Conservation (phyloP, 1,140 invertebrate species). For the Brachionus paranguensis region DNA sequence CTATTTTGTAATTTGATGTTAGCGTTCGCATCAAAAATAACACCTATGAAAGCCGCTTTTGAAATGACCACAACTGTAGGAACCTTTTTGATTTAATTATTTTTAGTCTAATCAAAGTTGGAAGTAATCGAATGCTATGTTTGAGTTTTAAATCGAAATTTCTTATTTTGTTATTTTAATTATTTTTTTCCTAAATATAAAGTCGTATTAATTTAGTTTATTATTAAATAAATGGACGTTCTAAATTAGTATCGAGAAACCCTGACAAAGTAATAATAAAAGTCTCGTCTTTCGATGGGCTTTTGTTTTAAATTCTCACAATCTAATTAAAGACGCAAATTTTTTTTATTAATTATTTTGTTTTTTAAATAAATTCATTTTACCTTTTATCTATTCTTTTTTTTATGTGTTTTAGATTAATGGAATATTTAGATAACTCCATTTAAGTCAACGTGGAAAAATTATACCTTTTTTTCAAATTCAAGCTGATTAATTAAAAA, state of each 20-base stretch:
- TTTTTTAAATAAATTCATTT: neutral
- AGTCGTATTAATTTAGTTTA: neutral
- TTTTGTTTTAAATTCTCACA: neutral
- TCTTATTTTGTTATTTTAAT: neutral
- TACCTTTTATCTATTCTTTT: neutral
- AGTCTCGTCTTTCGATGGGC: neutral
- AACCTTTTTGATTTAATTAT: neutral
- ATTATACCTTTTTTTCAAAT: neutral
- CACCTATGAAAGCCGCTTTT: neutral
- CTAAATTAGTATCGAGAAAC: neutral
- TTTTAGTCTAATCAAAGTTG: neutral
- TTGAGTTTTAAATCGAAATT: neutral
- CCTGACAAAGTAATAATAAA: neutral
- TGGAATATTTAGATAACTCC: neutral
- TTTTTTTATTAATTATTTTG: neutral
- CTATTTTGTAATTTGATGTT: slow-evolving; percentile 1
- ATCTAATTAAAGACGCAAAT: neutral
- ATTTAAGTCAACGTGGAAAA: neutral
- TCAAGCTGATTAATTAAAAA: neutral
- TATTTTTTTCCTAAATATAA: neutral
- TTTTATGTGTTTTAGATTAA: neutral
- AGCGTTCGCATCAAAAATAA: neutral
- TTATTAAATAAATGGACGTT: neutral
- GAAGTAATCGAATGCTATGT: neutral
- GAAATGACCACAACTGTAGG: neutral